Evolutionary conservation across 2,888 invertebrate genomes (phyloP).

Genomic region (Ptilodon capucinus): DNA sequence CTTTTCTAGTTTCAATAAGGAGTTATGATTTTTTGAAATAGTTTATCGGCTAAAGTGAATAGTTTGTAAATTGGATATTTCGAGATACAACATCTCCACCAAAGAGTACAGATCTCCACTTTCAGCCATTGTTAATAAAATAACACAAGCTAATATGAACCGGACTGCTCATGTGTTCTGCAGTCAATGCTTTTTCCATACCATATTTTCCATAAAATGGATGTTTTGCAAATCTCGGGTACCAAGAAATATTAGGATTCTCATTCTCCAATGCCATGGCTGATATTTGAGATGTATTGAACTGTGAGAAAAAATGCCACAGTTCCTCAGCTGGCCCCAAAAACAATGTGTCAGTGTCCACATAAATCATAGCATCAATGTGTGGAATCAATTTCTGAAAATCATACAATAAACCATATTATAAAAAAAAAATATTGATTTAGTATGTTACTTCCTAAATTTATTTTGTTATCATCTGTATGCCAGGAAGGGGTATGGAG

Average conservation of each 20-base stretch:
- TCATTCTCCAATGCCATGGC: slow-evolving; percentile 95
- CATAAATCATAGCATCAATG: slow-evolving; percentile 93
- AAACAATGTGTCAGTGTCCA: slow-evolving; percentile 96
- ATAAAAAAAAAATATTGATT: background rate
- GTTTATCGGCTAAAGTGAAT: too few species aligned
- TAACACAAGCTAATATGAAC: too few species aligned
- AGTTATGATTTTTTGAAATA: too few species aligned
- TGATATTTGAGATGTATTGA: slow-evolving; percentile 94
- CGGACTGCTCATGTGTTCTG: too few species aligned
- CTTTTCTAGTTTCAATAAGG: too few species aligned
- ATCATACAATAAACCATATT: slow-evolving; percentile 3
- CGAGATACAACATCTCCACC: too few species aligned
- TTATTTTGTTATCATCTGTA: too few species aligned
- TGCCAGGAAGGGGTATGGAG: too few species aligned
- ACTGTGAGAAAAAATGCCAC: slow-evolving; percentile 91
- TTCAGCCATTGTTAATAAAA: too few species aligned
- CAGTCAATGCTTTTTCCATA: slow-evolving; percentile 58
- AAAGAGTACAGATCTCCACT: too few species aligned
- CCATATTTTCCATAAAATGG: slow-evolving; percentile 95
- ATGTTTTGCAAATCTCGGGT: slow-evolving; percentile 96
- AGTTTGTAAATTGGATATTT: too few species aligned
- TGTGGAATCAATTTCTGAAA: slow-evolving; percentile 88
- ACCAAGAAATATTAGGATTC: slow-evolving; percentile 97
- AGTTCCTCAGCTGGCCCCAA: slow-evolving; percentile 91
- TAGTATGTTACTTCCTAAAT: too few species aligned